Conservation (phyloP, 2,888 invertebrate species). For the Agonopterix subpropinquella region DNA sequence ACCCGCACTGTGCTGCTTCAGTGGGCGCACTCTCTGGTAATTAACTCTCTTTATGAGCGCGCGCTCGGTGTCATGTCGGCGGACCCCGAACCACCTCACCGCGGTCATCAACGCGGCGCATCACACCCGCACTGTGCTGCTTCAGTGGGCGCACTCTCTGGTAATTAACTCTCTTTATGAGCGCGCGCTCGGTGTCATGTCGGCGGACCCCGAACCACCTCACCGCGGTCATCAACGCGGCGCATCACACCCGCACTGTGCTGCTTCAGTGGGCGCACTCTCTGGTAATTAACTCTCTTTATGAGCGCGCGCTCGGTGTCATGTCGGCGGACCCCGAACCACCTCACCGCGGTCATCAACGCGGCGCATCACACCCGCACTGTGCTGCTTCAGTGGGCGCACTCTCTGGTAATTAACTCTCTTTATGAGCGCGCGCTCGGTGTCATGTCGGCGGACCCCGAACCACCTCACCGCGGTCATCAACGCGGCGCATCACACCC, state of each 20-base stretch:
- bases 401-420: constrained; percentile 43
- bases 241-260: too few species aligned
- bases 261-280: too few species aligned
- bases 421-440: too few species aligned
- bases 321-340: constrained; percentile 57
- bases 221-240: constrained; percentile 67
- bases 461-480: background rate
- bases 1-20: too few species aligned
- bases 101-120: constrained; percentile 64
- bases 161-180: constrained; percentile 20
- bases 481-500: too few species aligned
- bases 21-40: too few species aligned
- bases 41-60: constrained; percentile 33
- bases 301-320: constrained; percentile 38
- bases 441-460: background rate
- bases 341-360: constrained; percentile 76
- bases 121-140: too few species aligned
- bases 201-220: constrained; percentile 75
- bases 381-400: constrained; percentile 66
- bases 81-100: constrained; percentile 77
- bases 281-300: too few species aligned
- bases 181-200: constrained; percentile 31
- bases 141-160: too few species aligned
- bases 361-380: constrained; percentile 58
- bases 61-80: constrained; percentile 23